A percentile compares a stretch with the other conserved stretches of the same genome.
Evolutionary conservation across 2,888 invertebrate species (phyloP).

Genomic region (Nomada fabriciana): DNA sequence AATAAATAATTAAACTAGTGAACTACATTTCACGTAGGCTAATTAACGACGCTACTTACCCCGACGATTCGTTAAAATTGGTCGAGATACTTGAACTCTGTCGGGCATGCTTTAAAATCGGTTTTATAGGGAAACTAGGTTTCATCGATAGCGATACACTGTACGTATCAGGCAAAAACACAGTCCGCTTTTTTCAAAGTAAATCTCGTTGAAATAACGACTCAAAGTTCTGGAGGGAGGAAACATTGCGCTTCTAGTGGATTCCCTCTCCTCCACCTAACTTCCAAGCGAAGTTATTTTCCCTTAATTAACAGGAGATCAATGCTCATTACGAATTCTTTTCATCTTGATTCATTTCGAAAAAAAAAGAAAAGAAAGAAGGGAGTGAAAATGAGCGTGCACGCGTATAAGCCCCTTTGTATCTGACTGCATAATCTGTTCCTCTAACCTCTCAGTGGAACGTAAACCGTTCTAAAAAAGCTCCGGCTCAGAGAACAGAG

Average conservation of each 20-base stretch:
- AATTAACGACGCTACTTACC: too few species aligned
- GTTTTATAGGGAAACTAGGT: too few species aligned
- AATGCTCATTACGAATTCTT: conserved; percentile 10
- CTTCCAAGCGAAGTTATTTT: background rate
- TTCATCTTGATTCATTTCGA: conserved; percentile 8
- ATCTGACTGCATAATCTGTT: background rate
- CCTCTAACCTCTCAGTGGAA: conserved; percentile 10
- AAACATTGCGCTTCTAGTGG: background rate
- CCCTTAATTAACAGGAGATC: conserved; percentile 11
- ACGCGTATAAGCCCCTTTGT: conserved; percentile 5
- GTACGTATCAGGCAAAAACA: background rate
- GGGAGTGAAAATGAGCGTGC: background rate
- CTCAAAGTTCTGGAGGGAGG: background rate
- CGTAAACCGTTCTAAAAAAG: conserved; percentile 1
- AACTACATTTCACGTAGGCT: too few species aligned
- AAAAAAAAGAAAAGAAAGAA: background rate
- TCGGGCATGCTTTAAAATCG: too few species aligned
- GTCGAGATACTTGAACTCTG: too few species aligned
- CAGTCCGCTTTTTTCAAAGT: background rate
- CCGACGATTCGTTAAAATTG: too few species aligned
- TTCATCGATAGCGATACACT: background rate
- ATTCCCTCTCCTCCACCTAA: background rate
- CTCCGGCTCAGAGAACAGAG: conserved; percentile 1
- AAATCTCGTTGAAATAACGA: conserved; percentile 21
- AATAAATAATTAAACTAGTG: too few species aligned